Conservation (phyloP, 2,113 vertebrate species). For the Callopanchax toddi region DNA sequence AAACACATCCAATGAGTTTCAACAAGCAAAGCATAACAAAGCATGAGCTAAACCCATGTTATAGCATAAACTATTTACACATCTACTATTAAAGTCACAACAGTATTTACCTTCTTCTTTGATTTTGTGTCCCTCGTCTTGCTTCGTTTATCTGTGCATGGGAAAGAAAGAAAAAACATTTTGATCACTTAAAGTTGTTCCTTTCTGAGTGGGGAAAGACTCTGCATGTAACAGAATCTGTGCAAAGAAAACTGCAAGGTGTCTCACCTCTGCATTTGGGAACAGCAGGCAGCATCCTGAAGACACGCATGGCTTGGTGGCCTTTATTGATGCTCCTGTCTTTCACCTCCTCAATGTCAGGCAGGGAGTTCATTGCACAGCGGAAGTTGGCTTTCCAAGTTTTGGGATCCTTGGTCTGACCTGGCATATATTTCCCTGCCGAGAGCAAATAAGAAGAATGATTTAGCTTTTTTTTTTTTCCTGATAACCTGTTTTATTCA, state of each 20-base stretch:
- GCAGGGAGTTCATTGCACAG: conserved; percentile 97
- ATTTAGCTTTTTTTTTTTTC: background rate
- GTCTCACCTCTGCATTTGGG: conserved; percentile 80
- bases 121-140: conserved; percentile 79
- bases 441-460: conserved; percentile 1
- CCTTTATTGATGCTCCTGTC: conserved; percentile 93
- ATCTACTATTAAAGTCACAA: conserved; percentile 7
- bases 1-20: conserved; percentile 3
- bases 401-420: conserved; percentile 87
- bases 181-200: background rate
- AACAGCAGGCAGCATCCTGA: conserved; percentile 87
- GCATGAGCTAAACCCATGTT: background rate
- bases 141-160: conserved; percentile 83
- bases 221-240: background rate
- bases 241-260: too few species aligned
- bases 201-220: background rate
- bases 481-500: fast-evolving
- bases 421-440: conserved; percentile 87
- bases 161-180: background rate
- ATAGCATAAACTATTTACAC: background rate
- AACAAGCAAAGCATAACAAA: background rate
- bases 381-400: conserved; percentile 99
- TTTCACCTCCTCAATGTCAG: conserved; percentile 95
- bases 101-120: conserved; percentile 83
- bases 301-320: conserved; percentile 89